Evolutionary conservation across 2,797 vertebrate genomes (phyloP).

Genomic region (Choloepus didactylus): DNA sequence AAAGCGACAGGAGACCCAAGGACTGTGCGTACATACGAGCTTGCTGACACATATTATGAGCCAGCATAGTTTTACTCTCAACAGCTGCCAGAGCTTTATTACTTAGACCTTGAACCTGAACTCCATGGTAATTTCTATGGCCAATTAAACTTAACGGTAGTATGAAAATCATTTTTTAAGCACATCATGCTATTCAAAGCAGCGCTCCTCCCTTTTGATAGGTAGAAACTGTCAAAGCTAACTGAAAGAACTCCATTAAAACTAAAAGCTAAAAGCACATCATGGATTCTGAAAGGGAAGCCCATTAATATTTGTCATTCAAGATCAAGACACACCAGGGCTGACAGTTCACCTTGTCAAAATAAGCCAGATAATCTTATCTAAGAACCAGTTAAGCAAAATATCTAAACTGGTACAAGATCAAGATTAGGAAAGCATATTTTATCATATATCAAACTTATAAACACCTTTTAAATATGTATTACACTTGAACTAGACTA

Average conservation of each 20-base stretch:
- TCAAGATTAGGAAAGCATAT: background rate
- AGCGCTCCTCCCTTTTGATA: background rate
- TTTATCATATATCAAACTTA: conserved; percentile 47
- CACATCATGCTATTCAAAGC: conserved; percentile 9
- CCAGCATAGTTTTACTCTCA: background rate
- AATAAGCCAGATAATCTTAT: conserved; percentile 50
- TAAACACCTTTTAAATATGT: conserved; percentile 10
- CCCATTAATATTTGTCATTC: background rate
- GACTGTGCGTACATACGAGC: background rate
- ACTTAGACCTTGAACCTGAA: conserved; percentile 38
- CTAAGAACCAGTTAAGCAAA: conserved; percentile 7
- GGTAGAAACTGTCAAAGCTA: conserved; percentile 56
- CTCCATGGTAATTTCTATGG: background rate
- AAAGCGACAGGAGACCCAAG: background rate
- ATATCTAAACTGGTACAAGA: conserved; percentile 45
- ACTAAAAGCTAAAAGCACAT: conserved; percentile 27
- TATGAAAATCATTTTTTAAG: conserved; percentile 40
- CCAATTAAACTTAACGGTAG: conserved; percentile 36
- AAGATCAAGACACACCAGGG: background rate
- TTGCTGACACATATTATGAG: background rate
- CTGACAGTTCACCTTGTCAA: conserved; percentile 36
- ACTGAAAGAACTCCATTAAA: background rate
- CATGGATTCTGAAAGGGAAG: background rate
- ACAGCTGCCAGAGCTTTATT: background rate
- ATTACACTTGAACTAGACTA: background rate